A percentile compares a stretch with the other conserved stretches of the same genome.
phyloP scores from a whole-genome alignment of 2,888 invertebrate species.

The Oligia strigilis region DNA sequence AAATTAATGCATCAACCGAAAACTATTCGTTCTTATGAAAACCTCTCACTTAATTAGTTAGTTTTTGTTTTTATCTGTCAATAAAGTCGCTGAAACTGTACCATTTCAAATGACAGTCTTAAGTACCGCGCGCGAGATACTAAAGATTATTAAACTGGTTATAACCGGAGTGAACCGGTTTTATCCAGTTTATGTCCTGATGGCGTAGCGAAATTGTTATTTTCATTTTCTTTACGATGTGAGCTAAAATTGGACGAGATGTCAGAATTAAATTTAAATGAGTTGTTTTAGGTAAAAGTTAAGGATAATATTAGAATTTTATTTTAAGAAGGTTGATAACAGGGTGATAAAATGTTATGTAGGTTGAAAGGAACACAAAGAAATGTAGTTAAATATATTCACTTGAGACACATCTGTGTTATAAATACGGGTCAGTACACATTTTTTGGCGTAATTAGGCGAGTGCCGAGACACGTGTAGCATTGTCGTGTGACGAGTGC shows the following conservation, averaged over 20 bases:
- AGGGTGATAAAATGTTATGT: background rate
- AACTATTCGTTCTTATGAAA: background rate
- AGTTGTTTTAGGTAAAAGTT: background rate
- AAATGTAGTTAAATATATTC: too few species aligned
- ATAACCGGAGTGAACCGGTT: constrained; percentile 61
- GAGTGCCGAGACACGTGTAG: background rate
- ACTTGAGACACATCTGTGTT: background rate
- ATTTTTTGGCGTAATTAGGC: background rate
- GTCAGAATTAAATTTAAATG: constrained; percentile 35
- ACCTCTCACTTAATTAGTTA: constrained; percentile 6
- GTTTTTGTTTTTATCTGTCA: constrained; percentile 35
- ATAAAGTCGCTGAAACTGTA: constrained; percentile 52
- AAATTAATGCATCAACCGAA: background rate
- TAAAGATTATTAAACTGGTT: constrained; percentile 66
- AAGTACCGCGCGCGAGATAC: constrained; percentile 48
- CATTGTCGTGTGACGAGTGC: background rate
- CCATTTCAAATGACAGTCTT: constrained; percentile 51
- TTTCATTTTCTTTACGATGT: constrained; percentile 40
- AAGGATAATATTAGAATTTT: constrained; percentile 1
- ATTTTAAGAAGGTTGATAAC: background rate
- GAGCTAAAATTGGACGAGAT: constrained; percentile 39
- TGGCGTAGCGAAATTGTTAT: constrained; percentile 59
- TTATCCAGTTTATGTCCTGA: constrained; percentile 60
- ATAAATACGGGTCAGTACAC: background rate
- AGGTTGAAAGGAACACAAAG: background rate